phyloP scores from a whole-genome alignment of 1,140 invertebrate genomes.

The Stegodyphus dumicola region DNA sequence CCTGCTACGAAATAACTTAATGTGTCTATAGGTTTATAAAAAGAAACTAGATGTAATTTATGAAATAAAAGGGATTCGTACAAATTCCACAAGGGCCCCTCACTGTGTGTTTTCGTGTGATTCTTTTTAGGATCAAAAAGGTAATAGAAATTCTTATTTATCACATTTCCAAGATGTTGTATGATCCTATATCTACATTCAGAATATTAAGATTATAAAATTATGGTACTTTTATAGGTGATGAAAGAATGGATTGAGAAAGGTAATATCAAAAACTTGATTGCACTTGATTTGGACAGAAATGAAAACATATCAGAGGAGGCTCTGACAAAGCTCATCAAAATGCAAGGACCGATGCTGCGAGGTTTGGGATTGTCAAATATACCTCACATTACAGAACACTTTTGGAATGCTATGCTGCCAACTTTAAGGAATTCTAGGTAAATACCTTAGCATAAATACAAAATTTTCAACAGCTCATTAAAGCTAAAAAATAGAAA shows the following conservation, averaged over 20 bases:
- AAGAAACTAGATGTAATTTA: no score
- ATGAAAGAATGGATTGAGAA: conserved; percentile 79
- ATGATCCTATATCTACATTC: no score
- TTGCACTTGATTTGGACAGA: conserved; percentile 91
- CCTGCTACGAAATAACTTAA: no score
- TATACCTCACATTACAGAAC: conserved; percentile 97
- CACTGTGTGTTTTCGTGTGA: no score
- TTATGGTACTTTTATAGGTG: conserved; percentile 60
- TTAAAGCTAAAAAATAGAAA: not conserved
- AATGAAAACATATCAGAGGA: conserved; percentile 96
- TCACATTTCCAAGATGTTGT: no score
- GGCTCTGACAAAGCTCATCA: conserved; percentile 89
- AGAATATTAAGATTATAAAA: not conserved
- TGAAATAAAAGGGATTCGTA: no score
- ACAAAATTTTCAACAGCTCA: conserved; percentile 11
- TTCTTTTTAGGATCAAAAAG: no score
- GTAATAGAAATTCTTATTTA: no score
- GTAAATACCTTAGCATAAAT: conserved; percentile 71
- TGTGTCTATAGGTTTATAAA: no score
- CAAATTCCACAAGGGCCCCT: no score
- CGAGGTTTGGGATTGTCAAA: conserved; percentile 89
- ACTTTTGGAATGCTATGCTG: conserved; percentile 93
- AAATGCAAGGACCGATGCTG: conserved; percentile 87
- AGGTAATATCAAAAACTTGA: conserved; percentile 85
- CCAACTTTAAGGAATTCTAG: conserved; percentile 89